Conservation (phyloP, 2,113 vertebrate genomes). For the Mustelus asterias region DNA sequence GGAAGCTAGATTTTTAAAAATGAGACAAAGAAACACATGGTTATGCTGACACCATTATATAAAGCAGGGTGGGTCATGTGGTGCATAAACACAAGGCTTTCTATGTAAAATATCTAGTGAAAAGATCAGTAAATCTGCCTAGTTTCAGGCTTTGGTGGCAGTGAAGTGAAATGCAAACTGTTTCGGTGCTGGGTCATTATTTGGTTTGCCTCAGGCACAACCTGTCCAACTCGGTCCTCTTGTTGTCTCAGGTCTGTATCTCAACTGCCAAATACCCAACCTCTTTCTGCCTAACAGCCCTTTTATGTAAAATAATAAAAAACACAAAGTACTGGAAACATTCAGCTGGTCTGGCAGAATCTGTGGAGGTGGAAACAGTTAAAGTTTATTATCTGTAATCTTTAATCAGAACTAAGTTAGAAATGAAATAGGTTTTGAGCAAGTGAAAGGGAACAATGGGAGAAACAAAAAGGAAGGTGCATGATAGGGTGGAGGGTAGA, state of each 20-base stretch:
- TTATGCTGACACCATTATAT: not conserved
- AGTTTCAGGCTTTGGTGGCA: not conserved
- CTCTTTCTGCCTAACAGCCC: not conserved
- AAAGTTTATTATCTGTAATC: no score
- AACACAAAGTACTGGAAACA: no score
- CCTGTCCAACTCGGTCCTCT: not conserved
- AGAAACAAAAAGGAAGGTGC: no score
- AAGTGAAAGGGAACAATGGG: no score
- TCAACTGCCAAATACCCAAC: not conserved
- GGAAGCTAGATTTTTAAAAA: not conserved
- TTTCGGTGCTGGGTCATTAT: not conserved
- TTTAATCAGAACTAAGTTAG: no score
- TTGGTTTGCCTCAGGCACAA: not conserved
- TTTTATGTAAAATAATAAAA: no score
- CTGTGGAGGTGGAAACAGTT: no score
- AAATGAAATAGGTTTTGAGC: no score
- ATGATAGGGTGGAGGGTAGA: no score
- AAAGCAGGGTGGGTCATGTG: not conserved
- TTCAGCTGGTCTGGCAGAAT: no score
- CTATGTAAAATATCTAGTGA: not conserved
- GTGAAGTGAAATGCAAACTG: not conserved
- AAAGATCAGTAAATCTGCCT: not conserved
- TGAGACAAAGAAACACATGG: no score
- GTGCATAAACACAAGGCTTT: not conserved
- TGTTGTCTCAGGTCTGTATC: not conserved